Percentiles rank a stretch among this genome's conserved stretches.
Conservation (phyloP, 2,113 vertebrate species). For the Melanocharis versteri region DNA sequence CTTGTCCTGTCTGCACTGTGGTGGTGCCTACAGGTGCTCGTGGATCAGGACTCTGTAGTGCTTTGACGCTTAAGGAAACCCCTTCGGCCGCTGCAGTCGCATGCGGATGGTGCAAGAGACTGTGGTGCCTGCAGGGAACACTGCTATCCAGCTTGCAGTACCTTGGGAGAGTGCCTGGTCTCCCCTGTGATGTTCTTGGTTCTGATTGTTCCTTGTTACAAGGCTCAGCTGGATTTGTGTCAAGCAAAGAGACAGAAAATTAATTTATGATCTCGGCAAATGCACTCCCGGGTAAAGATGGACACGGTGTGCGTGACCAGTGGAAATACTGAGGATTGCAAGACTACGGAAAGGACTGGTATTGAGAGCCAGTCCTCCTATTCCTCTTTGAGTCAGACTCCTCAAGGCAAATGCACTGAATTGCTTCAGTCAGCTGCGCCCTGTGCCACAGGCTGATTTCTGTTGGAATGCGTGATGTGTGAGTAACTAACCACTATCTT, state of each 20-base stretch:
- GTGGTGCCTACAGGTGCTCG: not conserved
- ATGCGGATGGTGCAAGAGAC: not conserved
- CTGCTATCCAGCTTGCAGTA: not conserved
- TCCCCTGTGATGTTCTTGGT: not conserved
- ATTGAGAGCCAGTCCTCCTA: not conserved
- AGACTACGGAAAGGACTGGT: not conserved
- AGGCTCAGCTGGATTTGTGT: not conserved
- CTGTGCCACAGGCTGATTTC: not conserved
- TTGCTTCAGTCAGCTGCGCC: not conserved
- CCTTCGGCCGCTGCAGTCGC: fast-evolving
- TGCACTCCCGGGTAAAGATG: not conserved
- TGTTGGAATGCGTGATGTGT: not conserved
- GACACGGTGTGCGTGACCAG: fast-evolving
- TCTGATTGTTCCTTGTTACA: not conserved
- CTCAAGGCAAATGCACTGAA: not conserved
- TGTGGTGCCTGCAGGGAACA: fast-evolving
- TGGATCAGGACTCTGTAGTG: not conserved
- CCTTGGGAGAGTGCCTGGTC: not conserved
- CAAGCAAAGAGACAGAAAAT: not conserved
- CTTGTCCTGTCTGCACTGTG: not conserved
- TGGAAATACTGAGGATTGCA: fast-evolving
- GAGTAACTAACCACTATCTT: not conserved
- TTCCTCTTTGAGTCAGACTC: not conserved
- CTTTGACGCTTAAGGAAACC: fast-evolving
- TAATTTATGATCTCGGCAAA: not conserved